Evolutionary conservation across 2,888 invertebrate species (phyloP).

Genomic region (Pasiphila rectangulata): DNA sequence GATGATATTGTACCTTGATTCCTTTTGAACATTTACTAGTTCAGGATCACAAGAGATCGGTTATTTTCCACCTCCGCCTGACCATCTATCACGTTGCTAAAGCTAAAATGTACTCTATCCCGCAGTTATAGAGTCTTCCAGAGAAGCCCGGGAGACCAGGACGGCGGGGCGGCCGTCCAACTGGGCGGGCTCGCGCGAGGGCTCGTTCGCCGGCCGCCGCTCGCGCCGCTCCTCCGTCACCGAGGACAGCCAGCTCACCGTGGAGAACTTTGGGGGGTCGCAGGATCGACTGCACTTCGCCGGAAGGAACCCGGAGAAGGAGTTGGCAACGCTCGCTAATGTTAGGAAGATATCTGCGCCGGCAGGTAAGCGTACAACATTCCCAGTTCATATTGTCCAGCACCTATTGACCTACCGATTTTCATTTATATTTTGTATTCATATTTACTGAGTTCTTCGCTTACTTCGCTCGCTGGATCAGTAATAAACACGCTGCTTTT

Average conservation of each 20-base stretch:
- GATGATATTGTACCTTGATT: too few species aligned
- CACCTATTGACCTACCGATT: too few species aligned
- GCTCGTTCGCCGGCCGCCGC: constrained; percentile 87
- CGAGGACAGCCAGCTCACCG: constrained; percentile 93
- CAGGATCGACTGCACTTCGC: constrained; percentile 93
- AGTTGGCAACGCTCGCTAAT: constrained; percentile 75
- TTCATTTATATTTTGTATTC: too few species aligned
- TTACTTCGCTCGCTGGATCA: too few species aligned
- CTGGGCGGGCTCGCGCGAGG: constrained; percentile 84
- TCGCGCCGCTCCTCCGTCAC: constrained; percentile 90
- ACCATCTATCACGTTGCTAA: too few species aligned
- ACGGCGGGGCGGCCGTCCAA: constrained; percentile 92
- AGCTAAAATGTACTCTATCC: background rate
- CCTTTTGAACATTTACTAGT: too few species aligned
- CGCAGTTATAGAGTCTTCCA: constrained; percentile 29
- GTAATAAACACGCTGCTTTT: too few species aligned
- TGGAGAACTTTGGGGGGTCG: constrained; percentile 96
- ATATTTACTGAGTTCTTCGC: too few species aligned
- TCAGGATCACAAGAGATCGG: too few species aligned
- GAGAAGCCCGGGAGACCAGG: too few species aligned
- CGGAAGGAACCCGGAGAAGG: constrained; percentile 91
- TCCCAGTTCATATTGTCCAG: too few species aligned
- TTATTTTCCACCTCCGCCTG: too few species aligned
- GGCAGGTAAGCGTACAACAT: constrained; percentile 64
- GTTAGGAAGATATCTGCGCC: constrained; percentile 77